A percentile compares a stretch with the other conserved stretches of the same genome.
Conservation (phyloP, 1,140 invertebrate genomes). For the Cydia strobilella region DNA sequence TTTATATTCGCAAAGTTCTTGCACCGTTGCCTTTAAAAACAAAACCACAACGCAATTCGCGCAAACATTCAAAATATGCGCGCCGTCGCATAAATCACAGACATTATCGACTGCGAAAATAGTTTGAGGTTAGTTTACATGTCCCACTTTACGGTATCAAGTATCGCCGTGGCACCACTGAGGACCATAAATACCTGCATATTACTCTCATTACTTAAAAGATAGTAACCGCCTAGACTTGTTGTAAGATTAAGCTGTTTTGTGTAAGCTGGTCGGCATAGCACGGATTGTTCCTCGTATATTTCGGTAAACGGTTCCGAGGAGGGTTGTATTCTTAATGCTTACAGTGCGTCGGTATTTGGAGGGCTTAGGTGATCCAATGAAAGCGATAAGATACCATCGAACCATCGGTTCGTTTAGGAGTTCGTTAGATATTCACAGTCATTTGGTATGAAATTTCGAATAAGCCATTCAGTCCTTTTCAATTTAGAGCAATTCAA, state of each 20-base stretch:
- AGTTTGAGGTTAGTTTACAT: slow-evolving; percentile 31
- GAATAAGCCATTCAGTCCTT: too few relatives aligned
- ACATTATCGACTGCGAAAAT: slow-evolving; percentile 33
- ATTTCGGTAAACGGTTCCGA: slow-evolving; percentile 23
- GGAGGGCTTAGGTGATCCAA: background rate
- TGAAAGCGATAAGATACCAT: background rate
- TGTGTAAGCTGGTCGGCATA: slow-evolving; percentile 6
- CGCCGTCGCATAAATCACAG: background rate
- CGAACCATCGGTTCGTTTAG: too few relatives aligned
- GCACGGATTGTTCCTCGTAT: slow-evolving; percentile 25
- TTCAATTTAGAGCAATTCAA: too few relatives aligned
- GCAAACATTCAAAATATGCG: slow-evolving; percentile 17
- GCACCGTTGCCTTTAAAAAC: too few relatives aligned
- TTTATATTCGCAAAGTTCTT: too few relatives aligned
- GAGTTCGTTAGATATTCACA: too few relatives aligned
- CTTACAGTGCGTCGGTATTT: background rate
- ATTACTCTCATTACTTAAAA: background rate
- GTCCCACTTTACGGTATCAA: slow-evolving; percentile 29
- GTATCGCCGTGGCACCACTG: slow-evolving; percentile 20
- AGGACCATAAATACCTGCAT: slow-evolving; percentile 22
- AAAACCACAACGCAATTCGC: background rate
- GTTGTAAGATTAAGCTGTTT: background rate
- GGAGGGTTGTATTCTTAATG: background rate
- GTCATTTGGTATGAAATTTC: too few relatives aligned
- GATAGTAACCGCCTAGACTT: background rate